phyloP scores from a whole-genome alignment of 2,797 vertebrate species.

The Sternarchorhynchus goeldii region DNA sequence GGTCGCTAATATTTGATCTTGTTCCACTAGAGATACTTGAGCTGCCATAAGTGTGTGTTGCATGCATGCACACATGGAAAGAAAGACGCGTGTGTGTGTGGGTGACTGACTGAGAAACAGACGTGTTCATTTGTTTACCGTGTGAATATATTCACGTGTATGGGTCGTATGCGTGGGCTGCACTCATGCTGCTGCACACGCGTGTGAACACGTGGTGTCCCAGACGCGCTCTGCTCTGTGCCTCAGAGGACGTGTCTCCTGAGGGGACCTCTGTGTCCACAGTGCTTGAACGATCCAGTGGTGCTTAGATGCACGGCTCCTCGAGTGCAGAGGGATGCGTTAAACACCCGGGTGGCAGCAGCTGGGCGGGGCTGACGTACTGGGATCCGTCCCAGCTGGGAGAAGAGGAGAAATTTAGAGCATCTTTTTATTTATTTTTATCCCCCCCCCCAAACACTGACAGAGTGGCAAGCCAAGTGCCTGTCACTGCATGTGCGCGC shows the following conservation, averaged over 20 bases:
- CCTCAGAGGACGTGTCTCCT: constrained; percentile 13
- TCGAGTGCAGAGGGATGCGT: constrained; percentile 5
- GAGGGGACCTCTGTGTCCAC: constrained; percentile 13
- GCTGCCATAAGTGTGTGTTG: no score
- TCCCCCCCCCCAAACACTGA: constrained; percentile 29
- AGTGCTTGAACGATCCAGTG: not conserved
- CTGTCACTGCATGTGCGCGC: not conserved
- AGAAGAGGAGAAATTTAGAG: constrained; percentile 37
- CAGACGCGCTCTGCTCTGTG: not conserved
- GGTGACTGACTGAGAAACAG: not conserved
- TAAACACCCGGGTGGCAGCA: constrained; percentile 49
- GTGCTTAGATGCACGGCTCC: constrained; percentile 9
- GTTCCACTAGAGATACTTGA: no score
- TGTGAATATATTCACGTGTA: not conserved
- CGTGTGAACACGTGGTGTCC: constrained; percentile 13
- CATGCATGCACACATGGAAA: no score
- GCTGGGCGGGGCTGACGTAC: constrained; percentile 47
- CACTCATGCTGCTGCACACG: not conserved
- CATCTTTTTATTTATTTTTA: no score
- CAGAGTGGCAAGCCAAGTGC: constrained; percentile 35
- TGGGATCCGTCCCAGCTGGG: constrained; percentile 51
- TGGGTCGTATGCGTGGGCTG: not conserved
- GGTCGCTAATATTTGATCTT: no score
- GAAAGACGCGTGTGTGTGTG: no score
- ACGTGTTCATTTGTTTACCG: not conserved